Base-by-base conservation (phyloP, 2,113 vertebrate species). In the Capricornis sumatraensis region DNA sequence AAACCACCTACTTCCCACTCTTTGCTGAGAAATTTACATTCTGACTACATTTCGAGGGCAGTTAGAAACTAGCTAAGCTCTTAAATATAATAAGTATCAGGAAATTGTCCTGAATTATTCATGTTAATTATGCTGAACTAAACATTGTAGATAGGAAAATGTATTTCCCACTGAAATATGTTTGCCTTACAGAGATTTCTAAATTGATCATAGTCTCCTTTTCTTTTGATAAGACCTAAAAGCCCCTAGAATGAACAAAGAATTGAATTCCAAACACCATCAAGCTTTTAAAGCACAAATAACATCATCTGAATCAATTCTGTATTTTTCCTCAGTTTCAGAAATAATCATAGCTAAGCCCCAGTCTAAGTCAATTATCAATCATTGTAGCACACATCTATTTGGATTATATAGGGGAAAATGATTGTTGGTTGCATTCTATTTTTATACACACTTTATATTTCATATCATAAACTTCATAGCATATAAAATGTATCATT, bases 41-140 rank as follows among this genome's bases (percentile, higher is more conserved):
- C 98, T 87, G 90, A 97, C 97, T 98, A 87, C 94, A 96, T 98
- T 98, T 97, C 43, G 83, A 97, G 98, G 98, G 97, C 97, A 98
- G 97, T 98, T 99, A 98, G 97, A 98, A 99, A 98, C 98, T 98
- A 98, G 97, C 98, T 98, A 97, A 98, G 96, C 96, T 98, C 98
- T 99, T 97, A 98, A 97, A 98, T 98, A 98, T 98, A 99, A 98
- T 99, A 99, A 98, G 97, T 97, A 98, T 98, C 98, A 98, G 97
- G 96, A 99, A 98, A 99, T 98, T 97, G 96, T 97, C 91, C 97
- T 98, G 98, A 98, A 99, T 99, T 99, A 99, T 98, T 99, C 98
- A 99, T 99, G 98, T 96, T 99, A 99, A 99, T 99, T 99, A 98
- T 95, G 88, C 98, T 97, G 97, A 98, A 97, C 97, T 97, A 98